Evolutionary conservation across 2,113 vertebrate species (phyloP), one percentile per base, ranked within the genome.

Genomic region (Thamnophis sirtalis): DNA sequence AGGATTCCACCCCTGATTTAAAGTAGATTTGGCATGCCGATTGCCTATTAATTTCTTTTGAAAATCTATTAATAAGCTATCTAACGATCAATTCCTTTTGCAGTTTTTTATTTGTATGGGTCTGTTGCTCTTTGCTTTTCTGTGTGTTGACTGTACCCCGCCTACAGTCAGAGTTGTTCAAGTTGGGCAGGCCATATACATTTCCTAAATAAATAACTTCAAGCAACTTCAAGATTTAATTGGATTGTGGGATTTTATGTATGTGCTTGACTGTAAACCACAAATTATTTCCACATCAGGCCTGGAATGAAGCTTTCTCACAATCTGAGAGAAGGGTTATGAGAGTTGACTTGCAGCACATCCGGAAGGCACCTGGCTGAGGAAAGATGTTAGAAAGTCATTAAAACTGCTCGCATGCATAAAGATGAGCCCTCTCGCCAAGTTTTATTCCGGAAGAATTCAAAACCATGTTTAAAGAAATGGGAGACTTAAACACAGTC

Each of bases 381-480:
- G 17, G 17, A 80, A 43, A 80, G 73, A 80, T 22, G 33, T 21
- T 80, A 43, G 33, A 80, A 80, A 43, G 73, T 94, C 96, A 94
- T 95, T 96, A 93, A 96, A 95, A 94, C 94, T 89, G 92, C 94
- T 93, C 91, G 94, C 92, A 91, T 91, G 95, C 95, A 95, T 95
- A 95, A 96, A 96, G 95, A 90, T 96, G 91, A 86, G 80, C 88
- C 54, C 92, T 93, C 95, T 73, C 85, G 95, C 96, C 96, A 96
- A 96, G 93, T 96, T 96, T 94, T 94, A 92, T 94, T 96, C 94
- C 91, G 95, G 94, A 92, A 96, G 96, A 96, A 95, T 96, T 96
- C 95, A 96, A 92, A 92, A 92, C 95, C 96, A 92, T 96, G 89
- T 94, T 96, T 96, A 97, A 96, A 96, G 92, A 95, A 95, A 96